A percentile compares a stretch with the other conserved stretches of the same genome.
These are phyloP conservation scores for Calcarius lapponicus DNA, from an alignment of 2,797 vertebrate species.

Conservation along the genomic window DNA sequence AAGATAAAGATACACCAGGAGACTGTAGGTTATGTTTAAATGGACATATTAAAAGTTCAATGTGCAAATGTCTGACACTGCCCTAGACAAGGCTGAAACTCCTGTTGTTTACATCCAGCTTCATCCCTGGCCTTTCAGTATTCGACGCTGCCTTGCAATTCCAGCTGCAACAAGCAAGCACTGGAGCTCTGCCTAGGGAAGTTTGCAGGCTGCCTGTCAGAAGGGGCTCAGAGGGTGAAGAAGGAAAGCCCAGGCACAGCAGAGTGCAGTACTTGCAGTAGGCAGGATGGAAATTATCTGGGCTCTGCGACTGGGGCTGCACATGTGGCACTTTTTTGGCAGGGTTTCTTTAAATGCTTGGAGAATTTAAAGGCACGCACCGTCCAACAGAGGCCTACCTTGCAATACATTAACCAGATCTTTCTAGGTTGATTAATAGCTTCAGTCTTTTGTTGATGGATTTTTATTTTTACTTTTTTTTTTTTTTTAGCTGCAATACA, in stretches of 20 bases:
- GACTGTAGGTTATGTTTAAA: background rate
- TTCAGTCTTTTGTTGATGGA: background rate
- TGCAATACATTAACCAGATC: constrained; percentile 32
- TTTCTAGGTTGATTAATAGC: constrained; percentile 33
- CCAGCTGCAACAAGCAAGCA: background rate
- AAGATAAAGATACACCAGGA: fast-evolving
- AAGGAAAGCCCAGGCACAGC: background rate
- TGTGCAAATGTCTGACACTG: background rate
- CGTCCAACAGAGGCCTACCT: background rate
- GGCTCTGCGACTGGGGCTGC: background rate
- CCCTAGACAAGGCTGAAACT: background rate
- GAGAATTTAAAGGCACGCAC: constrained; percentile 26
- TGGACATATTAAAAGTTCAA: fast-evolving
- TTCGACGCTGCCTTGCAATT: background rate
- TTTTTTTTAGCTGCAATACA: background rate
- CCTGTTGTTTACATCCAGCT: background rate
- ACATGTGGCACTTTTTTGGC: background rate
- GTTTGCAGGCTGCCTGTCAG: background rate
- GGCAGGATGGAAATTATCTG: background rate
- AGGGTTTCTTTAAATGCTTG: constrained; percentile 6
- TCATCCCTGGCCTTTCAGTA: fast-evolving
- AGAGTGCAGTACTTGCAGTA: background rate
- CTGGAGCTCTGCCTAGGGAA: background rate
- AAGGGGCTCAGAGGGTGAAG: background rate
- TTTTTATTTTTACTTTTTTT: background rate